Base-by-base conservation (phyloP, 2,797 vertebrate species). In the Xenops minutus region DNA sequence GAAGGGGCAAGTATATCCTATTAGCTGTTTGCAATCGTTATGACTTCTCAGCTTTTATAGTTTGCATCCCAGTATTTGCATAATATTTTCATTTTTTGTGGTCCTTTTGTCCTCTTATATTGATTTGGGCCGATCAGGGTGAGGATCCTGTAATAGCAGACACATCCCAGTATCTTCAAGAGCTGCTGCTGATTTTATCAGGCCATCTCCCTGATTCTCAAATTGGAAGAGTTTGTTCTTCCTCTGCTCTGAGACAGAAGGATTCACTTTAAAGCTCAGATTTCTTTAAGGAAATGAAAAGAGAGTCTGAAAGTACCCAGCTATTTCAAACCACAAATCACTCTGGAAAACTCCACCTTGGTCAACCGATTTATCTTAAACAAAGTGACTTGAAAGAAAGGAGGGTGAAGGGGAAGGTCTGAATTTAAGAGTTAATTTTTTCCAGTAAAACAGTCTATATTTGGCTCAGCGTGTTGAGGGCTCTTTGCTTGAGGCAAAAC, bases 221-320 rank as follows among this genome's bases (percentile, higher is more conserved):
- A 37, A 56, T 49, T 58, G 78, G 62, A 61, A 69, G 52, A 30
- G 46, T 58, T 88, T 90, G 46, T 72, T 93, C 51, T 62, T 77
- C 39, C 76, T 75, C 73, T 75, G 69, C 46, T 75, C 54, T 8
- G 66, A 93, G 73, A 72, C 43, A 88, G 58, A 78, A 80, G 16
- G 62, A 81, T 66, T 91, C 89, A 48, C 88, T 86, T 90, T 90
- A 75, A 92, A 94, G 43, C 48, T 94, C 66, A 52, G 51, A 44
- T 24, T 93, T 91, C 85, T 91, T 86, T 62, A 86, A 69, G 41
- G 48, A 86, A 95, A 93, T 76, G 29, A 93, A 92, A 85, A 92
- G 51, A 85, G 58, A 84, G 30, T 61, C 66, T 82, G 80, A 76
- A 93, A 92, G 32, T 59, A 76, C 55, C 51, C 66, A 62, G n/a